phyloP scores from a whole-genome alignment of 2,888 invertebrate species.

The Ormyrus nitidulus region DNA sequence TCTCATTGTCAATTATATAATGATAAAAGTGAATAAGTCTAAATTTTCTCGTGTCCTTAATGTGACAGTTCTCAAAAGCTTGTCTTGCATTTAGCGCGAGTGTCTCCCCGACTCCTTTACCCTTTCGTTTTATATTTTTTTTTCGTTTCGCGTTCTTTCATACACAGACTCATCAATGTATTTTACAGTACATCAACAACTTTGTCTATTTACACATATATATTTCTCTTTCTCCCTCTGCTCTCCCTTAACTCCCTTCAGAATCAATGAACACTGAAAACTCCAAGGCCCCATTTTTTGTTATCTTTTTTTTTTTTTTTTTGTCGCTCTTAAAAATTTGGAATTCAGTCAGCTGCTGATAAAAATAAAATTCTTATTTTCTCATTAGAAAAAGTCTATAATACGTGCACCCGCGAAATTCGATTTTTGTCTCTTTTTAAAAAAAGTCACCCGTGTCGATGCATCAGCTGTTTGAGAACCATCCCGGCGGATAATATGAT shows the following conservation, averaged over 20 bases:
- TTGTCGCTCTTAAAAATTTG: constrained; percentile 44
- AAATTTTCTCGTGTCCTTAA: constrained; percentile 51
- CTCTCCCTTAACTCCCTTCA: neutral
- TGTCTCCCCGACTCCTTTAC: neutral
- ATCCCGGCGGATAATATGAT: constrained; percentile 62
- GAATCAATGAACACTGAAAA: constrained; percentile 53
- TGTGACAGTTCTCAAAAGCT: constrained; percentile 57
- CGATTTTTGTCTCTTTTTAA: constrained; percentile 5
- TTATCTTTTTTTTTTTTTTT: constrained; percentile 46
- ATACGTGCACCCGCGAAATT: constrained; percentile 12
- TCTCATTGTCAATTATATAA: constrained; percentile 55
- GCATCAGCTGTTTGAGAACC: constrained; percentile 58
- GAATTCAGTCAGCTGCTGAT: constrained; percentile 37
- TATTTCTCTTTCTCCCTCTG: constrained; percentile 8
- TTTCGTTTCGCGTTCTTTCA: constrained; percentile 10
- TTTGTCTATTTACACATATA: constrained; percentile 48
- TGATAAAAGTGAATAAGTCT: constrained; percentile 58
- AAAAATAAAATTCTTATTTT: constrained; percentile 47
- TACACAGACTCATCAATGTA: constrained; percentile 37
- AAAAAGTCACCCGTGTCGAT: constrained; percentile 33
- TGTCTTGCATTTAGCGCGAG: constrained; percentile 3
- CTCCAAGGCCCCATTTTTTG: constrained; percentile 52
- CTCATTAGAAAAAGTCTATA: constrained; percentile 30
- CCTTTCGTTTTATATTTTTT: constrained; percentile 14
- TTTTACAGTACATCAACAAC: constrained; percentile 38